Evolutionary conservation across 2,113 vertebrate species (phyloP).

Genomic region (Sylvietta virens): DNA sequence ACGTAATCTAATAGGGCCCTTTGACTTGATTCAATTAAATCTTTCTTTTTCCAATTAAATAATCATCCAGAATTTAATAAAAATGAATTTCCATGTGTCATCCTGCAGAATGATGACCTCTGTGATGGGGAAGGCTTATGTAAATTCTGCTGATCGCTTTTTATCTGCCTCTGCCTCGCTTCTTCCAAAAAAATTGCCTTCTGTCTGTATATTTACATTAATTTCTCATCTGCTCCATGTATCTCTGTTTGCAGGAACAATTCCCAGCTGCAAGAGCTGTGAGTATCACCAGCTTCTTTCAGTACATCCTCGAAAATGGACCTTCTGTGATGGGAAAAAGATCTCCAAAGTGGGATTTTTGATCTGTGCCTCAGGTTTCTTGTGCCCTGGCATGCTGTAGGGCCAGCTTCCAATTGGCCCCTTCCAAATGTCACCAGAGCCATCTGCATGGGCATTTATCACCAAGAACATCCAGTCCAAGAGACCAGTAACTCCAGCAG

Average conservation of each 20-base stretch:
- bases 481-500: not conserved
- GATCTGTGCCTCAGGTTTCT: not conserved
- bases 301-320: not conserved
- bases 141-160: constrained; percentile 56
- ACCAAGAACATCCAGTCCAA: not conserved
- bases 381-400: not conserved
- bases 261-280: constrained; percentile 39
- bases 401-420: not conserved
- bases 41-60: constrained; percentile 64
- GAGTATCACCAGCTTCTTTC: constrained; percentile 11
- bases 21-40: constrained; percentile 53
- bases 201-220: constrained; percentile 51
- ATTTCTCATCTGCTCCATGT: constrained; percentile 47
- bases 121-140: constrained; percentile 50
- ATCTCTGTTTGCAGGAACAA: constrained; percentile 49
- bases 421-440: not conserved
- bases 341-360: not conserved
- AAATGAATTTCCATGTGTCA: constrained; percentile 43
- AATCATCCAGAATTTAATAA: constrained; percentile 53
- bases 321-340: not conserved
- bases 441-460: not conserved
- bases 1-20: constrained; percentile 15
- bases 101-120: constrained; percentile 56
- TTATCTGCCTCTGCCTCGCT: constrained; percentile 46
- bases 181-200: constrained; percentile 35